Conservation (phyloP, 2,797 vertebrate species). For the Micromesistius poutassou region DNA sequence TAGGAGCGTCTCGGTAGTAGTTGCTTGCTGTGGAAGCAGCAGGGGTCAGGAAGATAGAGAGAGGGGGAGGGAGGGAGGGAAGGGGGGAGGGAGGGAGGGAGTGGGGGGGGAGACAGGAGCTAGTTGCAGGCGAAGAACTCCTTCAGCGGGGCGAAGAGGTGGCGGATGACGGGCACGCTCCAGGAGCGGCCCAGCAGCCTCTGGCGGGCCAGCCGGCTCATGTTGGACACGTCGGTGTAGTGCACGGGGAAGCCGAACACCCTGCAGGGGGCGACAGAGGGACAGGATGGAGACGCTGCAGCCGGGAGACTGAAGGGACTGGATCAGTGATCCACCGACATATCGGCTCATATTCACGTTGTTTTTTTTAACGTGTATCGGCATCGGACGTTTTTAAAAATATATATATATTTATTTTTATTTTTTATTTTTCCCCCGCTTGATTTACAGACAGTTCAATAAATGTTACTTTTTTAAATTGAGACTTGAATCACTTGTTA, state of each 20-base stretch:
- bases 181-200: conserved; percentile 87
- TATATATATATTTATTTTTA: too few species aligned
- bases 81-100: background rate
- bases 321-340: too few species aligned
- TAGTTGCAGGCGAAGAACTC: conserved; percentile 97
- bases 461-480: too few species aligned
- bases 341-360: too few species aligned
- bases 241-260: conserved; percentile 89
- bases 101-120: conserved; percentile 33
- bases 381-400: too few species aligned
- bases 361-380: too few species aligned
- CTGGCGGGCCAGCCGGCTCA: conserved; percentile 88
- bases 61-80: too few species aligned
- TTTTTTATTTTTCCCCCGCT: too few species aligned
- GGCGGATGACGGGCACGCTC: conserved; percentile 87
- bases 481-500: too few species aligned
- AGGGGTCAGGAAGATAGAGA: background rate
- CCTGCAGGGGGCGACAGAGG: conserved; percentile 53
- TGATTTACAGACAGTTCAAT: too few species aligned
- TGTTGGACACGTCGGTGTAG: conserved; percentile 90
- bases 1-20: background rate
- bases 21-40: background rate
- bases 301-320: background rate
- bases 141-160: conserved; percentile 94
- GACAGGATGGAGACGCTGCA: background rate